These are phyloP conservation scores for Nomada fabriciana DNA, from an alignment of 2,888 invertebrate species.

Conservation along the genomic window DNA sequence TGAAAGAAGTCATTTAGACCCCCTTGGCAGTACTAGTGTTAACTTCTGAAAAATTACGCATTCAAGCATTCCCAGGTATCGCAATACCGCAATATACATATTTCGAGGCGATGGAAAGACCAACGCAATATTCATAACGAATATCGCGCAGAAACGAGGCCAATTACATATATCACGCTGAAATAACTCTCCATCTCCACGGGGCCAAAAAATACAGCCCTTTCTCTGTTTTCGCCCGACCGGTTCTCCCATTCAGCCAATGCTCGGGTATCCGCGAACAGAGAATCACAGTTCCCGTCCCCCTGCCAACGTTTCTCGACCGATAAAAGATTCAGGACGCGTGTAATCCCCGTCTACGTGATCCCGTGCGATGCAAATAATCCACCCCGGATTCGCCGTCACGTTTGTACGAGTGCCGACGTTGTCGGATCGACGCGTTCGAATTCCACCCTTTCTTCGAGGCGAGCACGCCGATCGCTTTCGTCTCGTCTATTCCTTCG, in stretches of 20 bases:
- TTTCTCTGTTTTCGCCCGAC: no score
- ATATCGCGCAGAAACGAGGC: no score
- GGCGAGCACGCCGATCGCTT: conserved; percentile 55
- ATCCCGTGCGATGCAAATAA: conserved; percentile 55
- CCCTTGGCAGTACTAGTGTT: no score
- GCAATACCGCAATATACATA: no score
- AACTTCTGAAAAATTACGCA: no score
- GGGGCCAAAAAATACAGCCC: no score
- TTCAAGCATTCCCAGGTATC: no score
- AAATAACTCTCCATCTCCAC: not conserved
- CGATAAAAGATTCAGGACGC: conserved; percentile 58
- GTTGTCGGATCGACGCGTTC: conserved; percentile 35
- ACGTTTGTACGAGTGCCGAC: conserved; percentile 35
- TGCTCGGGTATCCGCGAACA: not conserved
- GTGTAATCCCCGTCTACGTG: conserved; percentile 50
- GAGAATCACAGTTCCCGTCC: conserved; percentile 27
- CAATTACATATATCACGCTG: not conserved
- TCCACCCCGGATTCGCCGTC: conserved; percentile 25
- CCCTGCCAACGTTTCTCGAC: conserved; percentile 30
- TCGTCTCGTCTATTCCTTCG: conserved; percentile 26
- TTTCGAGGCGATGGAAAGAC: no score
- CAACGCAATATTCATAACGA: no score
- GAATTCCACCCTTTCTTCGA: conserved; percentile 31
- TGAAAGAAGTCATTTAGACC: no score
- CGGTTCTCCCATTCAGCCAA: no score